A percentile compares a stretch with the other conserved stretches of the same genome.
These are phyloP conservation scores for Samia ricini DNA, from an alignment of 1,140 invertebrate species.

Conservation along the genomic window DNA sequence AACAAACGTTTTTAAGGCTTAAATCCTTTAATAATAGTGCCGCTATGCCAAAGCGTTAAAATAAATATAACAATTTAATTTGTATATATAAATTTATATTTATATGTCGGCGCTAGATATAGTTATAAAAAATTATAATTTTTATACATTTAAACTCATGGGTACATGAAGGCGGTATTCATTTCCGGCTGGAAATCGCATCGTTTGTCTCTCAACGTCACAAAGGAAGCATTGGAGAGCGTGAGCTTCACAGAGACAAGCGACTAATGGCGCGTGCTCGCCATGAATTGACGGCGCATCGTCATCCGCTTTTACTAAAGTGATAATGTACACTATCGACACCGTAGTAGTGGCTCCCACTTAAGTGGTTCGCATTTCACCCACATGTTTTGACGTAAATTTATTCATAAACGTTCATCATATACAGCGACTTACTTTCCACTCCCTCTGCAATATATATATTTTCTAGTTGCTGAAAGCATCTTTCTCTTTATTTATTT, in stretches of 20 bases:
- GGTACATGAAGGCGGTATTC: slow-evolving; percentile 24
- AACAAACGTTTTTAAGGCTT: no score
- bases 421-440: background rate
- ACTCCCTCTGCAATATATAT: background rate
- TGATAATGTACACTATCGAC: slow-evolving; percentile 21
- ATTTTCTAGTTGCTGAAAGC: no score
- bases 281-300: slow-evolving; percentile 41
- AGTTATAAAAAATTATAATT: background rate
- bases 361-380: background rate
- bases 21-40: no score
- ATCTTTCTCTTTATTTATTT: no score
- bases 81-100: no score
- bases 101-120: no score
- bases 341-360: background rate
- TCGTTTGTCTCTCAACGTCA: slow-evolving; percentile 43
- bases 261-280: slow-evolving; percentile 46
- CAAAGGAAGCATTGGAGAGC: slow-evolving; percentile 45
- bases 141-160: background rate
- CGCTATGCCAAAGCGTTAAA: no score
- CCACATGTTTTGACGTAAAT: background rate
- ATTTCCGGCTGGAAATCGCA: slow-evolving; percentile 38
- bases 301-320: slow-evolving; percentile 26
- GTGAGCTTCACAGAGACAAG: slow-evolving; percentile 23
- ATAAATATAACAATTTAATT: no score
- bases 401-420: background rate